Conservation (phyloP, 2,113 vertebrate species). For the Halichoeres trimaculatus region DNA sequence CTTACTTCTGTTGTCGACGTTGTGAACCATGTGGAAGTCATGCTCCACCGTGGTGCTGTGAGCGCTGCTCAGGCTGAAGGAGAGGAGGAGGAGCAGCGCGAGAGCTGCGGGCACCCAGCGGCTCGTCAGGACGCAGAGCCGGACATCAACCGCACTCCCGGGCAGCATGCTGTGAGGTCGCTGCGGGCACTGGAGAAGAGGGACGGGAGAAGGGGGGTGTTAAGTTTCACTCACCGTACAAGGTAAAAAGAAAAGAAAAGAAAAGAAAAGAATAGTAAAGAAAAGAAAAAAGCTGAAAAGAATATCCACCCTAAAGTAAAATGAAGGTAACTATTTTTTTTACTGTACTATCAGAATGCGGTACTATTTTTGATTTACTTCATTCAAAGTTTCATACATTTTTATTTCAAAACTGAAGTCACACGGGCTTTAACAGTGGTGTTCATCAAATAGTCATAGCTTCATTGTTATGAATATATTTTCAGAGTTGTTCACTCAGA, state of each 20-base stretch:
- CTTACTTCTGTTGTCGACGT: slow-evolving; percentile 94
- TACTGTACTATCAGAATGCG: too few species aligned
- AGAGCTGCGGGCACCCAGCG: slow-evolving; percentile 80
- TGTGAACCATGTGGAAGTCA: slow-evolving; percentile 88
- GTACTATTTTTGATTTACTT: background rate
- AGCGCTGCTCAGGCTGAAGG: slow-evolving; percentile 76
- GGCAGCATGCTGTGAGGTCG: slow-evolving; percentile 68
- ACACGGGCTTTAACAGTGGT: too few species aligned
- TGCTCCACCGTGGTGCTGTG: slow-evolving; percentile 87
- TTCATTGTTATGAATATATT: background rate
- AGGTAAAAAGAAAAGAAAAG: background rate
- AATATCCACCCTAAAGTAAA: too few species aligned
- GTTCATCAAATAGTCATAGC: background rate
- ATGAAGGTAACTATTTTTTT: too few species aligned
- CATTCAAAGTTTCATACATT: background rate
- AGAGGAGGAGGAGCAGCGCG: slow-evolving; percentile 80
- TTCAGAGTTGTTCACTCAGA: too few species aligned
- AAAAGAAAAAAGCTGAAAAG: background rate
- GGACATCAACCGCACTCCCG: slow-evolving; percentile 59
- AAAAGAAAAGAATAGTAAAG: background rate
- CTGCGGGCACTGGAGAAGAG: slow-evolving; percentile 56
- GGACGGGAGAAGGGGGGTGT: slow-evolving; percentile 1
- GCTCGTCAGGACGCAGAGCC: slow-evolving; percentile 61
- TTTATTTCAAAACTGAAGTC: background rate
- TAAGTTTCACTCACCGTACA: background rate